These are phyloP conservation scores for Protaetia brevitarsis DNA, from an alignment of 1,140 invertebrate species.

Conservation along the genomic window DNA sequence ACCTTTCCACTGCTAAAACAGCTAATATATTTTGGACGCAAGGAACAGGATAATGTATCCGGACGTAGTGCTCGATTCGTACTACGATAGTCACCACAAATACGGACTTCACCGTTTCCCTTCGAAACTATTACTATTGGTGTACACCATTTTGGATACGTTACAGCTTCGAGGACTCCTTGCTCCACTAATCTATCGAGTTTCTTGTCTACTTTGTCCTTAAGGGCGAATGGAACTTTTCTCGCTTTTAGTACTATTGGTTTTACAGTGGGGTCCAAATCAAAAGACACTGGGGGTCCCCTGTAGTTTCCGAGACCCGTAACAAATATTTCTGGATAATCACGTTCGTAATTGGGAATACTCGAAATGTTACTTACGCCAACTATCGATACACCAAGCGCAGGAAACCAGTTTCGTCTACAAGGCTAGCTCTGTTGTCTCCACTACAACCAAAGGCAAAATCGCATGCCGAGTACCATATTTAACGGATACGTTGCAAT, in stretches of 20 bases:
- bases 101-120: no score
- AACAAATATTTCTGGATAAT: background rate
- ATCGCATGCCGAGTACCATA: no score
- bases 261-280: background rate
- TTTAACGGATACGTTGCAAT: background rate
- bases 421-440: conserved; percentile 21
- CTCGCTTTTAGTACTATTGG: no score
- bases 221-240: no score
- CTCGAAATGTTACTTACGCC: conserved; percentile 4
- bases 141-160: no score
- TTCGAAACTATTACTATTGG: no score
- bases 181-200: no score
- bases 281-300: no score
- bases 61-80: background rate
- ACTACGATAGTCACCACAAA: no score
- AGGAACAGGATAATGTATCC: background rate
- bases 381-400: no score
- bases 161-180: no score
- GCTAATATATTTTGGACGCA: background rate
- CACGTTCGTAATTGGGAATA: background rate
- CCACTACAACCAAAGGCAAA: conserved; percentile 25
- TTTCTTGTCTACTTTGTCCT: no score
- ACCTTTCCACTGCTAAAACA: conserved; percentile 11
- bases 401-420: conserved; percentile 38
- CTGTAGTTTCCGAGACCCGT: background rate